A percentile compares a stretch with the other conserved stretches of the same genome.
Conservation (phyloP, 2,888 invertebrate species). For the Alitta virens region DNA sequence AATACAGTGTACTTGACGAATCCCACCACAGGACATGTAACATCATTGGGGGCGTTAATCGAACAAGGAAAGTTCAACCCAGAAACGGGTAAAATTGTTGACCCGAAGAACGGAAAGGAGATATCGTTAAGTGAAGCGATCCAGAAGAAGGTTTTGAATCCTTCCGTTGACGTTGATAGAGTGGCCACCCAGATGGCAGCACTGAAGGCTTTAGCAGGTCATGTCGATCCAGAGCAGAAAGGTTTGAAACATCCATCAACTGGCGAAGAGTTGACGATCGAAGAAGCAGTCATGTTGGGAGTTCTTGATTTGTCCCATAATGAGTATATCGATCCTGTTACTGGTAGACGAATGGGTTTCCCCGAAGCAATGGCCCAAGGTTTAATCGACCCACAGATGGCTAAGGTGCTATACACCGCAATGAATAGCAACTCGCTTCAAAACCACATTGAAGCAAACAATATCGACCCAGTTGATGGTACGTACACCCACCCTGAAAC, state of each 20-base stretch:
- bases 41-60: conserved; percentile 36
- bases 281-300: conserved; percentile 32
- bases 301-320: conserved; percentile 40
- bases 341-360: conserved; percentile 21
- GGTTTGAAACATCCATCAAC: conserved; percentile 60
- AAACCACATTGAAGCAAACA: conserved; percentile 46
- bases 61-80: conserved; percentile 42
- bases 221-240: conserved; percentile 28
- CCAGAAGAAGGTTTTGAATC: conserved; percentile 64
- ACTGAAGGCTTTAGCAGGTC: conserved; percentile 34
- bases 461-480: conserved; percentile 58
- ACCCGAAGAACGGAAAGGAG: conserved; percentile 75
- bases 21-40: conserved; percentile 35
- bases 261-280: conserved; percentile 26
- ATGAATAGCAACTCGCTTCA: conserved; percentile 42
- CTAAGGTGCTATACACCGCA: conserved; percentile 39
- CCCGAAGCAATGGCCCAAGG: conserved; percentile 38
- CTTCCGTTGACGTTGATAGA: conserved; percentile 28
- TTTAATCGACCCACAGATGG: conserved; percentile 37
- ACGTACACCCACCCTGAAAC: conserved; percentile 57
- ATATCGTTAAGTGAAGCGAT: conserved; percentile 91
- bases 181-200: conserved; percentile 39
- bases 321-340: conserved; percentile 11
- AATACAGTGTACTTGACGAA: conserved; percentile 43
- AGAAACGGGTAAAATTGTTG: conserved; percentile 41